phyloP scores from a whole-genome alignment of 1,140 invertebrate genomes.

The Macrobrachium rosenbergii region DNA sequence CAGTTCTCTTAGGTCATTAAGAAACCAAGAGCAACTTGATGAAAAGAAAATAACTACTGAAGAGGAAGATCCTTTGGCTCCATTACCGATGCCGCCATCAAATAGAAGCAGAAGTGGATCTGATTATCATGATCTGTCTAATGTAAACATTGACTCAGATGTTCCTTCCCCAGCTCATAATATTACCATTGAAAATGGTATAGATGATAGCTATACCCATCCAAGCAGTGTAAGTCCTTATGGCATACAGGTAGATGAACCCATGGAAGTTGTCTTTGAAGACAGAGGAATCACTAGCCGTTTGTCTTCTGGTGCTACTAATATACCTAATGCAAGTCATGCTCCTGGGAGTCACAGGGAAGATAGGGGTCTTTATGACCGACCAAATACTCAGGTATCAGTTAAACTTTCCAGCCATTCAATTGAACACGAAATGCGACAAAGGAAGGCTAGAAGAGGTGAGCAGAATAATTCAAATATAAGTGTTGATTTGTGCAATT shows the following conservation, averaged over 20 bases:
- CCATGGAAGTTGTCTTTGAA: conserved; percentile 48
- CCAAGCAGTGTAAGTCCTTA: conserved; percentile 27
- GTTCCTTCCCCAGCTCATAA: conserved; percentile 39
- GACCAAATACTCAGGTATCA: background rate
- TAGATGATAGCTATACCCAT: conserved; percentile 27
- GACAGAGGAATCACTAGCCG: conserved; percentile 24
- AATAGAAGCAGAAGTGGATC: conserved; percentile 19
- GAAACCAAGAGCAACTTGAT: conserved; percentile 33
- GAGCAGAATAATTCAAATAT: background rate
- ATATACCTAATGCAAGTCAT: background rate
- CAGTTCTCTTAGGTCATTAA: conserved; percentile 15
- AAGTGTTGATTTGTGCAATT: conserved; percentile 6
- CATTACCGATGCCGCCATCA: conserved; percentile 13
- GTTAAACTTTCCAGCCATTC: background rate
- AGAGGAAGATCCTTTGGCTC: conserved; percentile 49
- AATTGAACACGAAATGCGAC: background rate
- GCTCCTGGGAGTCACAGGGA: background rate
- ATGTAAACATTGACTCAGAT: conserved; percentile 38
- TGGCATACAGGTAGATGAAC: conserved; percentile 31
- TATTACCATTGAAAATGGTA: conserved; percentile 39
- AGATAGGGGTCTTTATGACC: background rate
- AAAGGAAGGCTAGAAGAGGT: background rate
- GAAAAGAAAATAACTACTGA: background rate
- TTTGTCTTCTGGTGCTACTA: conserved; percentile 5
- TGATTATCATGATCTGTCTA: conserved; percentile 25